Evolutionary conservation across 2,797 vertebrate species (phyloP), one percentile per base, ranked within the genome.

Genomic region (Crocodylus rhombifer): DNA sequence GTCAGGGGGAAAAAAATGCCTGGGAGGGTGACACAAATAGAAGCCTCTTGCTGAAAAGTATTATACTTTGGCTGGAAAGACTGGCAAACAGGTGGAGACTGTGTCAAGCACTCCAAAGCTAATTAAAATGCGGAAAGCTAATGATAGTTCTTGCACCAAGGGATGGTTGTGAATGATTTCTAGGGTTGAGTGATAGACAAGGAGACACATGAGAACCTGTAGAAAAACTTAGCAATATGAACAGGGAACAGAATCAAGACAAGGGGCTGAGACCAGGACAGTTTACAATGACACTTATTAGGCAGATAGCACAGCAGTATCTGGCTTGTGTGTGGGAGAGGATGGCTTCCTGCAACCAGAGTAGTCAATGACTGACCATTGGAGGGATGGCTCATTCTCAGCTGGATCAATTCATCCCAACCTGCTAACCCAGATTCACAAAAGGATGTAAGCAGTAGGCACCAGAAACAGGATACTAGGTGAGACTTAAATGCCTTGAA

Each of bases 361-460:
- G 42, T 51, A 51, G 42, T 51, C 42, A 51, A 51, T 51, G 42
- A 51, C 42, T 51, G 6, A 10, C 42, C 42, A 51, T 51, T 51
- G 42, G 42, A 51, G 42, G 42, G 42, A 51, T 51, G 42, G 42
- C 42, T 51, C 42, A 51, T 82, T 77, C 75, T 93, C 36, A 74
- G 60, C 60, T 96, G 81, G 75, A 36, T 87, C 64, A 84, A 30
- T 33, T 75, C 61, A 92, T 90, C 82, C 28, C 80, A 62, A 81
- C 82, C 74, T 89, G 89, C 51, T 63, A 3, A 51, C 36, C 79
- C 67, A 86, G 6, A 73, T 21, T 69, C 87, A 28, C 65, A 81
- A 69, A 91, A 67, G 60, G 63, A 25, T 25, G 17, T 36, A 63
- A 16, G 9, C 28, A n/a, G 17, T 36, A 63, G 14, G 9, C 28